These are phyloP conservation scores for Heterodera filipjevi DNA, from an alignment of 2,888 invertebrate genomes.

Conservation along the genomic window DNA sequence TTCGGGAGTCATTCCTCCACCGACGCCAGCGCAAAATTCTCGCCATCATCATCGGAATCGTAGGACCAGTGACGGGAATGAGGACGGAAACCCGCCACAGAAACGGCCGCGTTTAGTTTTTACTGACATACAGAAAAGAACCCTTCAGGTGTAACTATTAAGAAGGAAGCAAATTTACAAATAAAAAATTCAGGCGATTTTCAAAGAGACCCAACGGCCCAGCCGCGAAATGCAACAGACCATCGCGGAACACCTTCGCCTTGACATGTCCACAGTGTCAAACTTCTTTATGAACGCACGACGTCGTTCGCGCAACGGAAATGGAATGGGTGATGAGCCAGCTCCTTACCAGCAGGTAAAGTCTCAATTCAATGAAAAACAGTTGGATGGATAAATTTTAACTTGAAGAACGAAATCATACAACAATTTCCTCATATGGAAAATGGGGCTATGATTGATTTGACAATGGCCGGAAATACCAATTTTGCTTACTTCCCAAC, in stretches of 20 bases:
- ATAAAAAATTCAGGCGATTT: constrained; percentile 49
- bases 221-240: constrained; percentile 57
- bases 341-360: constrained; percentile 47
- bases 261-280: constrained; percentile 56
- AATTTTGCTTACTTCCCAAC: neutral
- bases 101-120: constrained; percentile 88
- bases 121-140: constrained; percentile 99
- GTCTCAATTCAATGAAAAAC: no score
- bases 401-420: neutral
- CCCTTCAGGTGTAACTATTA: constrained; percentile 73
- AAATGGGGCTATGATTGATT: neutral
- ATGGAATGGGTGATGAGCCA: constrained; percentile 44
- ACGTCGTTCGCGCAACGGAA: constrained; percentile 47
- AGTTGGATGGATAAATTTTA: neutral
- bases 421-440: neutral
- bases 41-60: constrained; percentile 45
- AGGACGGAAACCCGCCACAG: constrained; percentile 32
- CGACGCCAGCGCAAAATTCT: constrained; percentile 63
- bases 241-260: constrained; percentile 53
- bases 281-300: constrained; percentile 56
- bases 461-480: neutral
- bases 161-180: neutral
- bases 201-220: constrained; percentile 58
- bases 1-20: constrained; percentile 52
- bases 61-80: constrained; percentile 27